Evolutionary conservation across 2,113 vertebrate species (phyloP).

Genomic region (Mustelus asterias): DNA sequence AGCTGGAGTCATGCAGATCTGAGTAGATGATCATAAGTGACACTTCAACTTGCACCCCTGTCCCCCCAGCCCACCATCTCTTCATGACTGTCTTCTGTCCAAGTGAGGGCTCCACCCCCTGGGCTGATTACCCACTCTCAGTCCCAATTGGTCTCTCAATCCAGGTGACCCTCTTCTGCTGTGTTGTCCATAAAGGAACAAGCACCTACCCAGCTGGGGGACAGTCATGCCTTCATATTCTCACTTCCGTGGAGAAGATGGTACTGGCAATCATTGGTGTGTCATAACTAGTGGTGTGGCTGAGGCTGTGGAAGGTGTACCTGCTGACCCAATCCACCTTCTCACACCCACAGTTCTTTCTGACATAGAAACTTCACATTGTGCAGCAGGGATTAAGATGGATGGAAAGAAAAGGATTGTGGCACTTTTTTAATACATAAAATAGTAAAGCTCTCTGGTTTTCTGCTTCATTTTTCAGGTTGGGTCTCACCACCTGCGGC

Average conservation of each 20-base stretch:
- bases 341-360: background rate
- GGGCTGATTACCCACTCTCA: too few relatives aligned
- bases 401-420: background rate
- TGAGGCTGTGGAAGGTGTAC: background rate
- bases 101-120: too few relatives aligned
- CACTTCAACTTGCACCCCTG: too few relatives aligned
- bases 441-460: background rate
- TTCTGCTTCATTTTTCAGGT: constrained; percentile 51
- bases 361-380: background rate
- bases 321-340: background rate
- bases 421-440: background rate
- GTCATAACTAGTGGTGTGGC: background rate
- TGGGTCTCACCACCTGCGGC: constrained; percentile 63
- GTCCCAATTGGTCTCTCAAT: too few relatives aligned
- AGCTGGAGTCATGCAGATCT: too few relatives aligned
- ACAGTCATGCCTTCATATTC: background rate
- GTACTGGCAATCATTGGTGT: background rate
- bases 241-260: background rate
- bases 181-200: too few relatives aligned
- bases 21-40: too few relatives aligned
- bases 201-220: background rate
- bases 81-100: too few relatives aligned
- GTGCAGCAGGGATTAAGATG: background rate
- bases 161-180: too few relatives aligned
- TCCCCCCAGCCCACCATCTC: too few relatives aligned